Evolutionary conservation across 2,797 vertebrate genomes (phyloP), one percentile per base, ranked within the genome.

Genomic region (Prionace glauca): DNA sequence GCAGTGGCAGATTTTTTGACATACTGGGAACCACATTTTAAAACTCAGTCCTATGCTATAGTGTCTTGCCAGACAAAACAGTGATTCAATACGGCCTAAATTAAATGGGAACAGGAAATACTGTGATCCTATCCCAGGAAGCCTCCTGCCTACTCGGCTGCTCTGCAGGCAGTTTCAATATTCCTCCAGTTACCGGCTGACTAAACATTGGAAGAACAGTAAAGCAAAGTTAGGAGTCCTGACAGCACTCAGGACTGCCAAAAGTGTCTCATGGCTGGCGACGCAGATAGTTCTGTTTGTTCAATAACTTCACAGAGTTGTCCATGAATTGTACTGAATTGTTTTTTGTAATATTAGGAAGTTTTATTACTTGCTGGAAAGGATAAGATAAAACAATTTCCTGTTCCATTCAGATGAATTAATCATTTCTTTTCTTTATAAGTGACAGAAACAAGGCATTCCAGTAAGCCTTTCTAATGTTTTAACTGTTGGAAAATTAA

Each of bases 401-500:
- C 90, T 22, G 32, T 11, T 92, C 7, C 90, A 9, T 32, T 65
- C 20, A 4, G 20, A 69, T 24, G 22, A 92, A 92, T 92, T 65
- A 69, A 69, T 92, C 62, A 67, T 32, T 36, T 65, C 41, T 62
- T 62, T 60, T 20, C 88, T 29, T 24, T 41, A n/a, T n/a, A 69
- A 67, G 69, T 92, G 65, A 36, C 90, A 92, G 32, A 69, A 69
- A 69, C 20, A 69, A 92, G n/a, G 32, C 32, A n/a, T 77, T 77
- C 9, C 2, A n/a, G 26, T 14, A 1, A 10, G 1, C 9, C 8
- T 12, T 69, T 24, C 20, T 32, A n/a, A 45, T 5, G 41, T 84
- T 32, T 84, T 84, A 67, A 92, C 62, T 41, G 41, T 67, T 92
- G 62, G n/a, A 92, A 92, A 69, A 91, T 18, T 91, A 91, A 91